Percentiles rank a stretch among this genome's conserved stretches.
These are phyloP conservation scores for Heliothis virescens DNA, from an alignment of 1,140 invertebrate genomes.

Conservation along the genomic window DNA sequence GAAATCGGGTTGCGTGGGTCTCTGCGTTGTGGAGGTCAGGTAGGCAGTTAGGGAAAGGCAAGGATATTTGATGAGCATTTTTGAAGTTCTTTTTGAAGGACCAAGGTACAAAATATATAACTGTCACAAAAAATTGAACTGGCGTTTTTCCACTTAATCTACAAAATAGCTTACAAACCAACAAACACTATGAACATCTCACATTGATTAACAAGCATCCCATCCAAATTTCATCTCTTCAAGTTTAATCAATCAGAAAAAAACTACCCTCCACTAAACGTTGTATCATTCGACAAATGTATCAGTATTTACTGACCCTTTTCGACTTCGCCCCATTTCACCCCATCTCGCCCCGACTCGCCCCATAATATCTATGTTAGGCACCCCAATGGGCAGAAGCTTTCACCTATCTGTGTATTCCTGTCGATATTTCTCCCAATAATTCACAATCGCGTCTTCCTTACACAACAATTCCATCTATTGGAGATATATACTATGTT, in stretches of 20 bases:
- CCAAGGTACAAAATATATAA: no score
- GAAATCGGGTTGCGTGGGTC: no score
- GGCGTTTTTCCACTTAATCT: no score
- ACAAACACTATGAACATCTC: not conserved
- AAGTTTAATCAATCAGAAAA: slow-evolving; percentile 40
- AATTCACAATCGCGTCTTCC: slow-evolving; percentile 75
- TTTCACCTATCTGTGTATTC: slow-evolving; percentile 61
- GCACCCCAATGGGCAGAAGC: slow-evolving; percentile 64
- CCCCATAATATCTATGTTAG: slow-evolving; percentile 44
- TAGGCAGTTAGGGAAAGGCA: no score
- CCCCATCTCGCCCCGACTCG: not conserved
- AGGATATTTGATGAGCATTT: no score
- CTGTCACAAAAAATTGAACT: no score
- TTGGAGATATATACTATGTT: slow-evolving; percentile 58
- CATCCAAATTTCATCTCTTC: slow-evolving; percentile 4
- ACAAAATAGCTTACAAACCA: no score
- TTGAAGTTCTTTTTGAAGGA: no score
- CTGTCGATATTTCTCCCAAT: slow-evolving; percentile 67
- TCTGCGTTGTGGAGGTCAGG: no score
- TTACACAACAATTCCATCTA: slow-evolving; percentile 74
- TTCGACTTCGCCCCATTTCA: slow-evolving; percentile 14
- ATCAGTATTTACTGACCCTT: slow-evolving; percentile 38
- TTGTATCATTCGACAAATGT: slow-evolving; percentile 15
- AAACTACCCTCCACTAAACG: slow-evolving; percentile 17
- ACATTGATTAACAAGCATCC: not conserved